Conservation (phyloP, 1,140 invertebrate species). For the Platorchestia sp. region DNA sequence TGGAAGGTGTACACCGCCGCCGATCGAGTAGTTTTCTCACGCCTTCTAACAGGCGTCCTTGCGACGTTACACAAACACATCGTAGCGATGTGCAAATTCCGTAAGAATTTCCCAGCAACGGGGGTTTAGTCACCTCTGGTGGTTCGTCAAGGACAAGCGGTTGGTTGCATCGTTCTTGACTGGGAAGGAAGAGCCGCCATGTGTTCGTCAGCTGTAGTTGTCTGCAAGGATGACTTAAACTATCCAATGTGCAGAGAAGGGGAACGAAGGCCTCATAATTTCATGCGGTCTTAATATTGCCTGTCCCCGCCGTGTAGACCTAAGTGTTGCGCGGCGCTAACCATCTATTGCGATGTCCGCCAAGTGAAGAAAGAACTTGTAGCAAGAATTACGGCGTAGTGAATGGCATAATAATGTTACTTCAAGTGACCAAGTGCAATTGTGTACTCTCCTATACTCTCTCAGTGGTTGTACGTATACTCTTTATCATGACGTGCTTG, state of each 20-base stretch:
- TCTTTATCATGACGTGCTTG: not conserved
- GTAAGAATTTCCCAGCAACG: slow-evolving; percentile 46
- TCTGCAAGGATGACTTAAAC: not conserved
- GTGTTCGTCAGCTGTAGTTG: slow-evolving; percentile 30
- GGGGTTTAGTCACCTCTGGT: slow-evolving; percentile 49
- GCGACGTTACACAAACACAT: slow-evolving; percentile 45
- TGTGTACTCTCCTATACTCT: not conserved
- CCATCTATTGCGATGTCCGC: not conserved
- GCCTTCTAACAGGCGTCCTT: slow-evolving; percentile 40
- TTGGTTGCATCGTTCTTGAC: slow-evolving; percentile 49
- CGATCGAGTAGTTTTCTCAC: slow-evolving; percentile 22
- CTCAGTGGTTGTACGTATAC: not conserved
- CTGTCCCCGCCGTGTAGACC: not conserved
- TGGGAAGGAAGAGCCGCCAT: not conserved
- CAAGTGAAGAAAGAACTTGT: not conserved
- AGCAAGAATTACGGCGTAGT: not conserved
- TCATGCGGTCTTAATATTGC: slow-evolving; percentile 10
- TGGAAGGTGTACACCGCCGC: not conserved
- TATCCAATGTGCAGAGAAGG: not conserved
- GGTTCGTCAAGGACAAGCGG: slow-evolving; percentile 49
- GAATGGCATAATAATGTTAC: not conserved
- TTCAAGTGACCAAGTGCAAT: not conserved
- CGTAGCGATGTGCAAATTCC: slow-evolving; percentile 28
- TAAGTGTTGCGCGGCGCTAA: not conserved
- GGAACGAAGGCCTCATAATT: not conserved